These are phyloP conservation scores for Bombycilla garrulus DNA, from an alignment of 2,113 vertebrate species.

Conservation along the genomic window DNA sequence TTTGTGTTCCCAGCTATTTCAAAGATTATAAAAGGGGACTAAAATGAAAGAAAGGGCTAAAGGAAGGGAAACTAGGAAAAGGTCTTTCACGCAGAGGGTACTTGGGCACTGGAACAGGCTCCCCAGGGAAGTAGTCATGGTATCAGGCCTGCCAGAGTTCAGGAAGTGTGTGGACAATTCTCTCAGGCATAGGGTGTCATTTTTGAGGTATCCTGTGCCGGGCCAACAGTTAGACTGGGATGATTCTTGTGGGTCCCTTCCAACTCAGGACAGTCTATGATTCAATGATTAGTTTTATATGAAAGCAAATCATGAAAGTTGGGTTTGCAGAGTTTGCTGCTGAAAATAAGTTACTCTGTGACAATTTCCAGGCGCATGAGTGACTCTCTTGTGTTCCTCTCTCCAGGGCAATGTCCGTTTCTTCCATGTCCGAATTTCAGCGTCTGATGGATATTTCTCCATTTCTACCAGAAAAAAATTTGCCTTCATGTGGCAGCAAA, in stretches of 20 bases:
- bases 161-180: neutral
- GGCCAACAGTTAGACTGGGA: neutral
- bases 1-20: neutral
- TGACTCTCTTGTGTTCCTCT: neutral
- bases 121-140: neutral
- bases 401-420: conserved; percentile 92
- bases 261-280: neutral
- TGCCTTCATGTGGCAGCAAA: conserved; percentile 74
- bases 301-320: neutral
- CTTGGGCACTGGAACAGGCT: neutral
- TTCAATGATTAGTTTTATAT: neutral
- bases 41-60: neutral
- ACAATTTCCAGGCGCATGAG: neutral
- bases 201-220: neutral
- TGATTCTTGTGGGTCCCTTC: neutral
- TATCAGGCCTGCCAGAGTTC: neutral
- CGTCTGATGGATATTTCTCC: conserved; percentile 96
- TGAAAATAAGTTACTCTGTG: neutral
- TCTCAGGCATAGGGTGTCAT: neutral
- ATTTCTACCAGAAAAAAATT: conserved; percentile 91
- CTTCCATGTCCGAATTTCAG: conserved; percentile 99
- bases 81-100: rapidly evolving
- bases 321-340: neutral
- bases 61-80: neutral
- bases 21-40: neutral